Percentiles rank a stretch among this genome's conserved stretches.
These are phyloP conservation scores for Pygmarrhopalites habei DNA, from an alignment of 1,140 invertebrate species.

Conservation along the genomic window DNA sequence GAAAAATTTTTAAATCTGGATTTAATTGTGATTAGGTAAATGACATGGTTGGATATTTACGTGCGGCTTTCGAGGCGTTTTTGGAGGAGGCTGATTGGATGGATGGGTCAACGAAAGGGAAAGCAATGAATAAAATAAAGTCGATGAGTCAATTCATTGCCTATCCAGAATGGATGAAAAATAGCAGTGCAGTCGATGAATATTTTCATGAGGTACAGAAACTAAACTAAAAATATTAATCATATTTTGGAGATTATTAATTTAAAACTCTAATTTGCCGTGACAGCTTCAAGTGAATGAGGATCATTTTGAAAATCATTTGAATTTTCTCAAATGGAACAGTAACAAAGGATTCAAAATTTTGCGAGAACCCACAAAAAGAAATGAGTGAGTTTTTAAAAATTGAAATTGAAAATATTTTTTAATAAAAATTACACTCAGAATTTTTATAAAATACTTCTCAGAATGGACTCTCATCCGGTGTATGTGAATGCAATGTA, in stretches of 20 bases:
- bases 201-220: conserved; percentile 43
- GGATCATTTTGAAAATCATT: conserved; percentile 11
- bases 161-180: conserved; percentile 4
- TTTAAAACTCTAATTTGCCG: background rate
- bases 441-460: background rate
- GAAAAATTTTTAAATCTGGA: background rate
- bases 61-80: conserved; percentile 9
- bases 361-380: background rate
- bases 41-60: conserved; percentile 15
- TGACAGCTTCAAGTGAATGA: too few relatives aligned
- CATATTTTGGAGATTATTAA: conserved; percentile 40
- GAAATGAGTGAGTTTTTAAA: background rate
- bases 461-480: conserved; percentile 36
- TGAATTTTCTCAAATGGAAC: background rate
- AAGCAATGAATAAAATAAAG: conserved; percentile 10
- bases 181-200: background rate
- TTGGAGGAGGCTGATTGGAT: conserved; percentile 15
- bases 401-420: background rate
- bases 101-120: conserved; percentile 16
- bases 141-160: conserved; percentile 8
- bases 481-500: conserved; percentile 52
- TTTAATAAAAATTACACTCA: background rate
- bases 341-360: background rate
- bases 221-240: too few relatives aligned
- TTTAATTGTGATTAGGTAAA: conserved; percentile 5